Conservation (phyloP, 1,140 invertebrate species). For the Muscidifurax raptorellus region DNA sequence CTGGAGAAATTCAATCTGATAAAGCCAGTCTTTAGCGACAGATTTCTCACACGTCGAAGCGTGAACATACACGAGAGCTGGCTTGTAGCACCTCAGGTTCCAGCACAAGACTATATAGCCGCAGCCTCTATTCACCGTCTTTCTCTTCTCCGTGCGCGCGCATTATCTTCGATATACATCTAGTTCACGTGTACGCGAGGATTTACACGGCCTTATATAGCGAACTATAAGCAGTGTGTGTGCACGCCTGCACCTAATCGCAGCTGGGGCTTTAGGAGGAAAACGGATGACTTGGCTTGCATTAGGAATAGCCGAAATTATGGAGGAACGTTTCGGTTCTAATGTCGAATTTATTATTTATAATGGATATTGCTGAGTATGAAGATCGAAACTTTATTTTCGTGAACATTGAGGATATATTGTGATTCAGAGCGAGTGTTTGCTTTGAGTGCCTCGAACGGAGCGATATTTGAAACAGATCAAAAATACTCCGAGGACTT, state of each 20-base stretch:
- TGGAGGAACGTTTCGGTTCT: too few species aligned
- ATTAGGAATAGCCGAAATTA: not conserved
- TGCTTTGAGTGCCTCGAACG: too few species aligned
- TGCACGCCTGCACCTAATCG: not conserved
- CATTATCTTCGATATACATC: slow-evolving; percentile 10
- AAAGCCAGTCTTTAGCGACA: too few species aligned
- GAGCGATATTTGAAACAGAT: too few species aligned
- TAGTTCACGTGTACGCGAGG: not conserved
- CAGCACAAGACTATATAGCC: not conserved
- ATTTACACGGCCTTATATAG: not conserved
- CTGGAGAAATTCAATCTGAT: too few species aligned
- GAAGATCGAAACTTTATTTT: too few species aligned
- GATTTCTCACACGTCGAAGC: too few species aligned
- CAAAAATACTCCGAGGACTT: too few species aligned
- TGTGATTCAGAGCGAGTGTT: too few species aligned
- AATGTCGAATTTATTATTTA: too few species aligned
- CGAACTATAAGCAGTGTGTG: not conserved
- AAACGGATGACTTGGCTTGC: not conserved
- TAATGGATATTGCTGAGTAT: not conserved
- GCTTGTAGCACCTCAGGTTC: not conserved
- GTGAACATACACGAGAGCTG: too few species aligned
- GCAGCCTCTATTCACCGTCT: not conserved
- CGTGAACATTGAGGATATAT: too few species aligned
- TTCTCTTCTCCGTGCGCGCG: not conserved
- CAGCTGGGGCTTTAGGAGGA: not conserved